These are phyloP conservation scores for Oxyura jamaicensis DNA, from an alignment of 2,113 vertebrate species.

Conservation along the genomic window DNA sequence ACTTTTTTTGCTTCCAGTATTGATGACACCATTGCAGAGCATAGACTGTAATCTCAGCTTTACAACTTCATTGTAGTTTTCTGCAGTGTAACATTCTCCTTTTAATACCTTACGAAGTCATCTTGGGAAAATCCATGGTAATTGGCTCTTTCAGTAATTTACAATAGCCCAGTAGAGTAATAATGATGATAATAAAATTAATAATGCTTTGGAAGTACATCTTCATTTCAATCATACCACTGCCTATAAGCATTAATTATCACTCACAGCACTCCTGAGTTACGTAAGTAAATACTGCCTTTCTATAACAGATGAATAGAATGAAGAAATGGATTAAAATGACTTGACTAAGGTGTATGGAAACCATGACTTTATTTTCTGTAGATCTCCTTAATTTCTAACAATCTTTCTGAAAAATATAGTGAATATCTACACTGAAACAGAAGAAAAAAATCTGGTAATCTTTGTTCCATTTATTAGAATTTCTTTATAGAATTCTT, in stretches of 20 bases:
- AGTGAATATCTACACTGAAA: background rate
- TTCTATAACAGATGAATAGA: conserved; percentile 9
- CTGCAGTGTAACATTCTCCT: conserved; percentile 1
- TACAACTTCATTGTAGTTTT: conserved; percentile 29
- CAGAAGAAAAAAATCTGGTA: background rate
- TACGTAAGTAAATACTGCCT: conserved; percentile 54
- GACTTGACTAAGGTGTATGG: background rate
- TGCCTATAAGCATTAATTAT: conserved; percentile 47
- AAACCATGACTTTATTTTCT: background rate
- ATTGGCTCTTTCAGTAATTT: conserved; percentile 41
- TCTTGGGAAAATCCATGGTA: conserved; percentile 39
- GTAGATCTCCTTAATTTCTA: background rate
- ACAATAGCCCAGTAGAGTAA: conserved; percentile 13
- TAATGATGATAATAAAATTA: conserved; percentile 41
- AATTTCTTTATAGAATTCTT: background rate
- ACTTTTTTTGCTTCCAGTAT: background rate
- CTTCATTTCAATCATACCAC: conserved; percentile 14
- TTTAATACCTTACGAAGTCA: conserved; percentile 23
- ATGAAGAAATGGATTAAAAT: conserved; percentile 3
- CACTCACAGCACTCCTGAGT: background rate
- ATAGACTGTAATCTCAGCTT: conserved; percentile 23
- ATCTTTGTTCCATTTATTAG: background rate
- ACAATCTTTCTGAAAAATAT: background rate
- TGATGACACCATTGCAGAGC: background rate
- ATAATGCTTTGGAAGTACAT: conserved; percentile 40